Base-by-base conservation (phyloP, 1,140 invertebrate species). In the Zaprionus inermis region DNA sequence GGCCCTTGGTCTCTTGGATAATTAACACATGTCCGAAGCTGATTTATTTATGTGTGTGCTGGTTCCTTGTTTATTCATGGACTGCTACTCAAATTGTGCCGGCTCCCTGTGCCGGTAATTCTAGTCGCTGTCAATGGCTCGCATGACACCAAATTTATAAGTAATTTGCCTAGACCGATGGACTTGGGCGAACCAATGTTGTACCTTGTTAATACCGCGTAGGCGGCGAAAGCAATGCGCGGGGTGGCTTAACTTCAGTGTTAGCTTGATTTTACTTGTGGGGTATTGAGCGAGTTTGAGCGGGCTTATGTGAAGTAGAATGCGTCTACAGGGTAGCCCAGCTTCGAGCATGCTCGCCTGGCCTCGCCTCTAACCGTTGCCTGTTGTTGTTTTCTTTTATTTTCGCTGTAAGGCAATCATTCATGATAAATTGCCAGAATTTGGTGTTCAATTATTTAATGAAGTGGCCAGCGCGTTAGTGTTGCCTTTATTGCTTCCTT, bases 381-480 rank as follows among this genome's bases (percentile, higher is more conserved):
- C 16, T 49, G 28, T 32, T 41, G 10, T 22, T 44, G 7, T 22
- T 44, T 55, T 59, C 38, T 38, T 61, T 55, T 59, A 41, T 38
- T 61, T 49, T 63, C 57, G 34, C 20, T 52, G 20, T 51, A 24
- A 52, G 67, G 64, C 82, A 80, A 78, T 84, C 80, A 89, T 84
- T 89, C 78, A 79, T 88, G 80, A 88, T 88, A 81, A 89, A 88
- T 88, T 61, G 67, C 57, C 71, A 64, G 61, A 59, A 89, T 72
- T 83, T 70, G 81, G 71, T 79, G 83, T 72, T 83, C 72, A 88
- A 88, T 86, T 86, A 86, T 88, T 88, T 88, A 88, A 88, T 88
- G 73, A 78, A 77, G 74, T 69, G 69, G 56, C 77, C 59, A 69
- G 52, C 32, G 74, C 55, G 44, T 58, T 63, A 32, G 52, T 57